Percentiles rank a stretch among this genome's conserved stretches.
These are phyloP conservation scores for Hydriomena furcata DNA, from an alignment of 2,888 invertebrate genomes.

Conservation along the genomic window DNA sequence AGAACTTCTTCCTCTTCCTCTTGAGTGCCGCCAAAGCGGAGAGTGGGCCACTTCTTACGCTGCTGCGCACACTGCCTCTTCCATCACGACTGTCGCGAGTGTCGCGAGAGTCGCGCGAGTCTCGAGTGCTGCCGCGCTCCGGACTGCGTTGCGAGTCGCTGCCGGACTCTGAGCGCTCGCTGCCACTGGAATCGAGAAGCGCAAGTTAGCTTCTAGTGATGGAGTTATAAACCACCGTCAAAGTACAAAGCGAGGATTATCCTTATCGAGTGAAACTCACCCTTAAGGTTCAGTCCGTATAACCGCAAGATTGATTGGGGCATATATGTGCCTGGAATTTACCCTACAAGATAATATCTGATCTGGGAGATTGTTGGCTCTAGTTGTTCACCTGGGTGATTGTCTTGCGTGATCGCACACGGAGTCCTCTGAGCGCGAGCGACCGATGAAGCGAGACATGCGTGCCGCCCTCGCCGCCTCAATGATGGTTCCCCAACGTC, in stretches of 20 bases:
- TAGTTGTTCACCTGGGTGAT: constrained; percentile 78
- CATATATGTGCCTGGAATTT: too few relatives aligned
- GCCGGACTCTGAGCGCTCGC: constrained; percentile 88
- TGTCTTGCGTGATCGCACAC: constrained; percentile 85
- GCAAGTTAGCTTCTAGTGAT: too few relatives aligned
- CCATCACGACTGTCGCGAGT: constrained; percentile 39
- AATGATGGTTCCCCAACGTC: constrained; percentile 92
- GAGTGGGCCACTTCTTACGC: constrained; percentile 67
- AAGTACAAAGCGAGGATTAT: too few relatives aligned
- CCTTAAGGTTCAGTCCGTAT: too few relatives aligned
- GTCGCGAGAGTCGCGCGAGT: constrained; percentile 47
- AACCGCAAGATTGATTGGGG: too few relatives aligned
- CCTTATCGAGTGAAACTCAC: too few relatives aligned
- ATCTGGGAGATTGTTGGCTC: too few relatives aligned
- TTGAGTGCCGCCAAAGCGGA: constrained; percentile 89
- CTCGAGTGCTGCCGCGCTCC: constrained; percentile 49
- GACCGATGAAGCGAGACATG: constrained; percentile 91
- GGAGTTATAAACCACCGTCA: too few relatives aligned
- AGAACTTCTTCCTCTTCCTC: constrained; percentile 92
- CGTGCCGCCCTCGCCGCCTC: constrained; percentile 93
- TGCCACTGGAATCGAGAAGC: constrained; percentile 49
- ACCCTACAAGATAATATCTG: too few relatives aligned
- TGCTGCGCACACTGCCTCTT: constrained; percentile 49
- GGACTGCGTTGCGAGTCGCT: constrained; percentile 88
- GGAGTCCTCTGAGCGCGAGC: constrained; percentile 92